These are phyloP conservation scores for Zosterops japonicus DNA, from an alignment of 2,113 vertebrate genomes.

Conservation along the genomic window DNA sequence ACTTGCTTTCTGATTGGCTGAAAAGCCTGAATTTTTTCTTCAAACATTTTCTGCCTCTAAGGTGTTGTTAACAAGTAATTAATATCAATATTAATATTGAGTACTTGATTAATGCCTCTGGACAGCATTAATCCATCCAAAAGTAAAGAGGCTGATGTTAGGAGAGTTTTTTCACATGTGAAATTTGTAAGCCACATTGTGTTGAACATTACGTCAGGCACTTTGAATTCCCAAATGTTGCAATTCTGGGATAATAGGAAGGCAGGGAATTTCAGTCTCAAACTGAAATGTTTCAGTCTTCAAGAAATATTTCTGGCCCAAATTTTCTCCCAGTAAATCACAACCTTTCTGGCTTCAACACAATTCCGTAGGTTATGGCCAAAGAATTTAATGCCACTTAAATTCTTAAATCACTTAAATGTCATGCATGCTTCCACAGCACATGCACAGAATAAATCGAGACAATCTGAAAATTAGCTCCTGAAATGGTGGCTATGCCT, in stretches of 20 bases:
- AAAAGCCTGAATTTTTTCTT: not conserved
- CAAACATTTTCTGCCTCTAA: not conserved
- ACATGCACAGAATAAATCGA: not conserved
- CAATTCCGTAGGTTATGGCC: constrained; percentile 1
- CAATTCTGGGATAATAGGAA: constrained; percentile 51
- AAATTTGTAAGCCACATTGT: constrained; percentile 42
- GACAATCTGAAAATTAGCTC: not conserved
- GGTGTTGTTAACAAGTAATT: not conserved
- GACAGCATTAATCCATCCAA: not conserved
- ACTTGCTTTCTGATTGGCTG: not conserved
- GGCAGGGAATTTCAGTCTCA: constrained; percentile 37
- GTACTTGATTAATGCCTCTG: not conserved
- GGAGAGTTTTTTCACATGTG: not conserved
- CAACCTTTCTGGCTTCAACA: constrained; percentile 51
- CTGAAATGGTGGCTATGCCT: not conserved
- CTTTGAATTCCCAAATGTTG: constrained; percentile 67
- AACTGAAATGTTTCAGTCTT: constrained; percentile 68
- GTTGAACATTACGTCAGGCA: not conserved
- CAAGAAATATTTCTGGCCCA: constrained; percentile 68
- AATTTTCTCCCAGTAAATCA: constrained; percentile 61
- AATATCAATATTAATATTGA: not conserved
- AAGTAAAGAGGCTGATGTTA: not conserved
- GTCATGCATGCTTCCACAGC: not conserved
- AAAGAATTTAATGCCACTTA: constrained; percentile 52
- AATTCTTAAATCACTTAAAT: constrained; percentile 52